Conservation (phyloP, 2,888 invertebrate genomes). For the Ectemnius continuus region DNA sequence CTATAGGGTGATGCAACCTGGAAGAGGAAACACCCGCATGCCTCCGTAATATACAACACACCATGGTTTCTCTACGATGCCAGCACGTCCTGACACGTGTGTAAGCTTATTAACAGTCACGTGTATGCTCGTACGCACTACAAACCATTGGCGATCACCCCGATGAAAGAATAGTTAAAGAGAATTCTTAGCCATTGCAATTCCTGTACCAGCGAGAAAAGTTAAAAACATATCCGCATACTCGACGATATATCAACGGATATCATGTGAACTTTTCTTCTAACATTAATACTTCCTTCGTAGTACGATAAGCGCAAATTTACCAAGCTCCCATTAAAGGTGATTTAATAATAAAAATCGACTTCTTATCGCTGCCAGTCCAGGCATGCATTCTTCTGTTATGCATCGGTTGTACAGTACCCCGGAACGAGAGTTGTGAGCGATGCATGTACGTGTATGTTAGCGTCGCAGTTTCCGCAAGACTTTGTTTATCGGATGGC, state of each 20-base stretch:
- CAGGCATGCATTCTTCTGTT: conserved; percentile 12
- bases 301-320: no score
- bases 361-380: background rate
- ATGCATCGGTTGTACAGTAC: no score
- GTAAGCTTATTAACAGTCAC: conserved; percentile 55
- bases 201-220: no score
- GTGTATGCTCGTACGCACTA: conserved; percentile 37
- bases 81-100: conserved; percentile 22
- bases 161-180: no score
- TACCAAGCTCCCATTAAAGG: no score
- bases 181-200: no score
- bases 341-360: no score
- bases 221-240: no score
- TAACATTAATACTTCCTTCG: no score
- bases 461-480: conserved; percentile 15
- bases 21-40: conserved; percentile 2
- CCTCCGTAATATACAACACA: background rate
- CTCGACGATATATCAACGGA: no score
- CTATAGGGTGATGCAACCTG: background rate
- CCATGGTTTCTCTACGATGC: background rate
- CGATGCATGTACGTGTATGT: conserved; percentile 5
- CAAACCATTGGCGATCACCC: background rate
- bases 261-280: no score
- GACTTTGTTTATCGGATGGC: conserved; percentile 58
- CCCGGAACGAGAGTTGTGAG: no score